Base-by-base conservation (phyloP, 2,888 invertebrate genomes). In the Dynastes grantii region DNA sequence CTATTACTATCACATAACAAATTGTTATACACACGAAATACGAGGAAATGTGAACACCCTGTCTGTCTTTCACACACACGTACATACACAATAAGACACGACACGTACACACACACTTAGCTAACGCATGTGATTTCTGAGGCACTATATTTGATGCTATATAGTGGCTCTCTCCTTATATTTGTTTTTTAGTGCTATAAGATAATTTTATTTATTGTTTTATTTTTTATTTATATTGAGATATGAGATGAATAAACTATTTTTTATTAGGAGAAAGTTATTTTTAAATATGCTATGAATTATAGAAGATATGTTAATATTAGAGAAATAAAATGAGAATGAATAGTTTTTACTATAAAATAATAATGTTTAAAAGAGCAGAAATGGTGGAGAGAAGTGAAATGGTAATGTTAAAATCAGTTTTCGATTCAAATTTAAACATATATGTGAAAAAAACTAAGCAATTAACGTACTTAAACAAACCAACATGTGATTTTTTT, bases 81-180 rank as follows among this genome's bases (percentile, higher is more conserved):
- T 61, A 76, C 63, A 55, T 70, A 73, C 68, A 68, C 68, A 68
- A 68, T 63, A 63, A 61, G 11, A 32, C 13, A 78, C 78, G 8
- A 45, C 76, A 82, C 79, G 80, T 64, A 67, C 51, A 68, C 67
- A 27, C 61, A 75, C 81, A 80, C 79, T 78, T 81, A 83, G 83
- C 82, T 84, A 84, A 84, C 82, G 82, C 83, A 84, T 85, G 85
- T 85, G 85, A 85, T 85, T 84, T 80, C 78, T 78, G 82, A 83
- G 83, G 83, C 83, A 84, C 82, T 78, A 84, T 45, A 45, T 45
- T 11, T 45, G 45, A 45, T 45, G 45, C 45, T 45, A 11, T 45
- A 45, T 83, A 85, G 83, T 84, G 81, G 81, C 82, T 84, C 81
- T 78, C 61, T 78, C 80, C 83, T 80, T 79, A 71, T 70, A 76